Evolutionary conservation across 2,888 invertebrate species (phyloP), one percentile per base, ranked within the genome.

Genomic region (Dione vanillae): DNA sequence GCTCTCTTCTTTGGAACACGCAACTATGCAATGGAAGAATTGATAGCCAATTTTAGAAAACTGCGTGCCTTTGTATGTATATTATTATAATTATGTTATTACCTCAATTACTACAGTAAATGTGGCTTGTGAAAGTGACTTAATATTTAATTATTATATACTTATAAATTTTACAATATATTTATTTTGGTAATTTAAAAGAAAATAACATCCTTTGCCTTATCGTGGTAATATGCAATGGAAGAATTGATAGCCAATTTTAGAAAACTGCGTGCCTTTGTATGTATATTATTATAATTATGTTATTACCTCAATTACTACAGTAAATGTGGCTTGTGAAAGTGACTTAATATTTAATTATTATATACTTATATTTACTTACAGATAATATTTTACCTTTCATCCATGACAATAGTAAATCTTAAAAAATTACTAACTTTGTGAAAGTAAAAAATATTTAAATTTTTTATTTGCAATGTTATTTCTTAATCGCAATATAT

Each of bases 11-110:
- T 92, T 75, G 89, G 90, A 16, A 94, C 94, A 11, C 88, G 94
- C 70, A 94, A 94, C 78, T 94, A 93, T 83, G 89, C 94, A 27
- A 93, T 94, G 82, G 94, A 95, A 83, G 91, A 92, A 79, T 87
- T 95, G 47, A 89, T 94, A 74, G 83, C 88, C 0, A 94, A 92
- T 82, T 88, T 94, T 75, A 87, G 84, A 75, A 93, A 88, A 84
- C 76, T 92, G 69, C 82, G 87, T 77, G 87, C 90, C 74, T 87
- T 91, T 83, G 93, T 93, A 84, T 89, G 93, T 92, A 66, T 43
- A 52, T 11, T 65, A 27, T 56, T 59, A 65, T 71, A 56, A 43
- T 65, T 41, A 67, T 8, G 0, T 7, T 51, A 16, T 40, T 2
- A n/a, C 9, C 0, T 27, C 27, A 7, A 6, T 27, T 14, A 5